Evolutionary conservation across 2,113 vertebrate species (phyloP), one percentile per base, ranked within the genome.

Genomic region (Ciconia maguari): DNA sequence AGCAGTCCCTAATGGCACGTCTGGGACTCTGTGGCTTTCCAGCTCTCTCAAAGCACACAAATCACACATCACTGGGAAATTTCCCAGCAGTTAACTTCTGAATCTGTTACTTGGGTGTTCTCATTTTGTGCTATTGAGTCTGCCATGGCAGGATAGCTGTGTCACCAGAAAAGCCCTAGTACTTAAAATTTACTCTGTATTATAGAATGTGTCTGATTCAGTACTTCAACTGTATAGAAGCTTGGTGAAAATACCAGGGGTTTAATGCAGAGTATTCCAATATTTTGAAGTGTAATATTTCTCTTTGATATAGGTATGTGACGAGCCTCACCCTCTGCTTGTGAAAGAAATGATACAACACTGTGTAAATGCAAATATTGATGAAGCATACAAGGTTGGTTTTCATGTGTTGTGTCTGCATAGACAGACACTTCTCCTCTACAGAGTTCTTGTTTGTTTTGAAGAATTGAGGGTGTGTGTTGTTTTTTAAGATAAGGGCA

Each of bases 281-380:
- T 58, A 32, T 66, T 64, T 57, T 76, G 8, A 78, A 61, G 17
- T 68, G 9, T 51, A 30, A 18, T 54, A 25, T 71, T 89, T 71
- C 6, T 22, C 27, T 83, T 72, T 38, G 48, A 51, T 34, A 25
- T 57, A 99, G 99, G 99, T 99, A 29, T 99, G 99, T 44, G 99
- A 99, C 0, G 99, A 99, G 96, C 99, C 99, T 9, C 99, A 99
- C 92, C 99, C 99, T 2, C 97, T 99, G 96, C 98, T 99, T 75
- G 99, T 99, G 96, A 99, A 99, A 94, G 98, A 98, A 98, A 99
- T 99, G 99, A 97, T 99, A 95, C 99, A 99, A 91, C 99, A 99
- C 93, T 99, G 99, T 2, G 96, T 99, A 91, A 98, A 96, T 0
- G 98, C 98, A 72, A 96, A 99, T 51, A 98, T 99, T 2, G 99